Conservation (phyloP, 2,888 invertebrate species). For the Sphecodes monilicornis region DNA sequence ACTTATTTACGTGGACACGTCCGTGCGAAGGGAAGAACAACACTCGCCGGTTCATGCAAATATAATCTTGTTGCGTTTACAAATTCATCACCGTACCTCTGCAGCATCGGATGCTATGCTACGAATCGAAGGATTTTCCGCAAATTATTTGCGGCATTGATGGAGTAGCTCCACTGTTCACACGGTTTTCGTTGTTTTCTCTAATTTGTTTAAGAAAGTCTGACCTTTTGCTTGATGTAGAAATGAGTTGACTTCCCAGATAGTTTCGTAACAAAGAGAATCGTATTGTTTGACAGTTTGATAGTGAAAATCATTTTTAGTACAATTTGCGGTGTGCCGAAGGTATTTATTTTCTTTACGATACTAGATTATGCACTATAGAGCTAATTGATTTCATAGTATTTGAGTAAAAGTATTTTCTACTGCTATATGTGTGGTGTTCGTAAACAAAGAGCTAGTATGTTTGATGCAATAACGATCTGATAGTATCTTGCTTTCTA, state of each 20-base stretch:
- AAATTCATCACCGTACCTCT: slow-evolving; percentile 1
- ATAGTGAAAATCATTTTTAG: background rate
- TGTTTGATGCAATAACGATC: too few species aligned
- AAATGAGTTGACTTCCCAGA: background rate
- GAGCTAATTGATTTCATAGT: too few species aligned
- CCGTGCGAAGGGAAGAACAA: slow-evolving; percentile 16
- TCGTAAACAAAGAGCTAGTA: too few species aligned
- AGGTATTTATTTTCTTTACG: too few species aligned
- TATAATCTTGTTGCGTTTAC: slow-evolving; percentile 36
- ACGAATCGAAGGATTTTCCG: slow-evolving; percentile 11
- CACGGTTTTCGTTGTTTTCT: background rate
- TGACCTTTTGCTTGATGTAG: background rate
- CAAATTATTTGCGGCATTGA: too few species aligned
- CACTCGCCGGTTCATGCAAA: slow-evolving; percentile 29
- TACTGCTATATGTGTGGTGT: too few species aligned
- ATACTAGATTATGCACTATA: too few species aligned
- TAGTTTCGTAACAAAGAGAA: background rate
- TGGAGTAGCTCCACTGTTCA: background rate
- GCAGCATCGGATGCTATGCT: background rate
- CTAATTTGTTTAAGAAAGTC: background rate
- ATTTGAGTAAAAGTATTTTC: too few species aligned
- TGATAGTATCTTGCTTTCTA: too few species aligned
- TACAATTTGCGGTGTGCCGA: too few species aligned
- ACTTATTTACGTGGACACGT: slow-evolving; percentile 40
- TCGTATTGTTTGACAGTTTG: background rate